Conservation (phyloP, 2,888 invertebrate species). For the Caenorhabditis macrosperma region DNA sequence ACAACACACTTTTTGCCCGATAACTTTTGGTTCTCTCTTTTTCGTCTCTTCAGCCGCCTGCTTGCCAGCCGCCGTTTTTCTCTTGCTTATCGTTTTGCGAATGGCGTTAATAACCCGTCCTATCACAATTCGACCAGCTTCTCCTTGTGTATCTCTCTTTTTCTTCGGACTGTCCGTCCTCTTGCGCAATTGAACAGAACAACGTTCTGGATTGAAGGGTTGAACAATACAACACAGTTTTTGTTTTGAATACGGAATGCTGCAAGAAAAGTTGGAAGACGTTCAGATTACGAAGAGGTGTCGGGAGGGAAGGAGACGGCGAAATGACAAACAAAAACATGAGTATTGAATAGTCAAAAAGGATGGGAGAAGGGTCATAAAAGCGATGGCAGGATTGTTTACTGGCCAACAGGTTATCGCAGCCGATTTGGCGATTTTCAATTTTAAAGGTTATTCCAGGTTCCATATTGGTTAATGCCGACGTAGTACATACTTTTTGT, state of each 20-base stretch:
- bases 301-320: not conserved
- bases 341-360: conserved; percentile 48
- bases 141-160: conserved; percentile 23
- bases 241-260: not conserved
- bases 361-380: conserved; percentile 51
- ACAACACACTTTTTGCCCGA: conserved; percentile 48
- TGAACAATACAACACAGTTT: conserved; percentile 12
- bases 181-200: conserved; percentile 56
- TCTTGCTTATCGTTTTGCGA: conserved; percentile 50
- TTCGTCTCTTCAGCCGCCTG: conserved; percentile 30
- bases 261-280: conserved; percentile 13
- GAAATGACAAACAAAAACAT: conserved; percentile 29
- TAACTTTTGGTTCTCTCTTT: conserved; percentile 48
- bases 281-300: not conserved
- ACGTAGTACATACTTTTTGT: no score
- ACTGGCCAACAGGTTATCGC: conserved; percentile 50
- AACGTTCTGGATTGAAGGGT: conserved; percentile 42
- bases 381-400: conserved; percentile 45
- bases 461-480: not conserved
- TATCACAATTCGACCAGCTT: conserved; percentile 59
- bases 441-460: conserved; percentile 13
- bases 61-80: conserved; percentile 43
- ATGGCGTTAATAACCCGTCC: conserved; percentile 59
- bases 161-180: conserved; percentile 7
- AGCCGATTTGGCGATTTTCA: conserved; percentile 7